Evolutionary conservation across 1,140 invertebrate species (phyloP).

Genomic region (Parasteatoda tepidariorum): DNA sequence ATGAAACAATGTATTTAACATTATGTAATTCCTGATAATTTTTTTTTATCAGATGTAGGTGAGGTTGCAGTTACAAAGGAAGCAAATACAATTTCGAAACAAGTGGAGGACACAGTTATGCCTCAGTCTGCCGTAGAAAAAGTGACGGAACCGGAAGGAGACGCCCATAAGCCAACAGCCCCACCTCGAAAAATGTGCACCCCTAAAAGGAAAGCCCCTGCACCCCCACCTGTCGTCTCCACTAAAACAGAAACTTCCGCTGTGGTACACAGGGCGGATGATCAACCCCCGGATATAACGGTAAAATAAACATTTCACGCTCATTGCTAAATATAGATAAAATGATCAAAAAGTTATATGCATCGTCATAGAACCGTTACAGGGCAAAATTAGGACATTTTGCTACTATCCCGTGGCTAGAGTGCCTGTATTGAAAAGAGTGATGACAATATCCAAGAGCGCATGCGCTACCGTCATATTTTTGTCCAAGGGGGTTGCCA

Average conservation of each 20-base stretch:
- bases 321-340: no score
- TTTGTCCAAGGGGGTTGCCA: no score
- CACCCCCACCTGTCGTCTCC: constrained; percentile 26
- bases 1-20: no score
- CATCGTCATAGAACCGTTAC: no score
- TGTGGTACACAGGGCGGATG: constrained; percentile 23
- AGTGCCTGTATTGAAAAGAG: no score
- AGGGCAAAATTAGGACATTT: no score
- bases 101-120: not conserved
- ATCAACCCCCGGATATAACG: not conserved
- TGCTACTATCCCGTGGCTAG: no score
- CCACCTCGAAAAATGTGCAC: constrained; percentile 2
- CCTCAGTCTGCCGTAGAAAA: not conserved
- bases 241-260: constrained; percentile 14
- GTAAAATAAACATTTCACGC: no score
- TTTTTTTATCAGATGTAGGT: constrained; percentile 73
- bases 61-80: no score
- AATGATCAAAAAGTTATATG: no score
- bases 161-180: constrained; percentile 5
- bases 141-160: constrained; percentile 67
- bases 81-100: not conserved
- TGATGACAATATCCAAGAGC: no score
- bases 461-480: no score
- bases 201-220: constrained; percentile 48
- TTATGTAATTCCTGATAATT: constrained; percentile 63